These are phyloP conservation scores for Hydractinia symbiolongicarpus DNA, from an alignment of 30 jellyfish, hydroid and myxozoan species.

Conservation along the genomic window DNA sequence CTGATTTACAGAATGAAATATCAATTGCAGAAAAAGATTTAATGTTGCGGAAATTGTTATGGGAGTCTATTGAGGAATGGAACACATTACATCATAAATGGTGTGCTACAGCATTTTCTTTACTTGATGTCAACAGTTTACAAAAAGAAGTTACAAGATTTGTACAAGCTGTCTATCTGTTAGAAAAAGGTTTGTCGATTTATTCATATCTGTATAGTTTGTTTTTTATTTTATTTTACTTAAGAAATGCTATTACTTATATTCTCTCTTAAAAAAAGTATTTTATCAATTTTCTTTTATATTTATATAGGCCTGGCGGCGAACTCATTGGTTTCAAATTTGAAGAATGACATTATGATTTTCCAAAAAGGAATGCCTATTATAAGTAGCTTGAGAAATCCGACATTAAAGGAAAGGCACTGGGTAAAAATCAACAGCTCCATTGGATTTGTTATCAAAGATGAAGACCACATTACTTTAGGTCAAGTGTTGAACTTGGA, in stretches of 20 bases:
- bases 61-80: slow-evolving; percentile 85
- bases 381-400: slow-evolving; percentile 63
- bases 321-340: slow-evolving; percentile 52
- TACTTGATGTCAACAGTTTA: slow-evolving; percentile 43
- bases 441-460: slow-evolving; percentile 52
- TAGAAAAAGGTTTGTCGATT: slow-evolving; percentile 58
- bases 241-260: neutral
- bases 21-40: slow-evolving; percentile 59
- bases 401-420: slow-evolving; percentile 62
- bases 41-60: slow-evolving; percentile 50
- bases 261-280: neutral
- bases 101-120: slow-evolving; percentile 52
- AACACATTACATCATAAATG: slow-evolving; percentile 40
- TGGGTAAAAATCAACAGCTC: slow-evolving; percentile 60
- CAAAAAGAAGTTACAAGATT: slow-evolving; percentile 61
- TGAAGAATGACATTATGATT: slow-evolving; percentile 53
- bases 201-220: too few species aligned
- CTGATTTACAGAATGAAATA: slow-evolving; percentile 47
- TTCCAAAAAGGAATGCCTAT: slow-evolving; percentile 77
- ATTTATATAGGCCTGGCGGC: slow-evolving; percentile 62
- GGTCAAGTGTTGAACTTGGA: slow-evolving; percentile 59
- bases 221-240: too few species aligned
- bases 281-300: neutral
- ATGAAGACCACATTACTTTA: slow-evolving; percentile 52
- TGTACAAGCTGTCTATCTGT: slow-evolving; percentile 65